Evolutionary conservation across 1,140 invertebrate genomes (phyloP).

Genomic region (Papilio glaucus): DNA sequence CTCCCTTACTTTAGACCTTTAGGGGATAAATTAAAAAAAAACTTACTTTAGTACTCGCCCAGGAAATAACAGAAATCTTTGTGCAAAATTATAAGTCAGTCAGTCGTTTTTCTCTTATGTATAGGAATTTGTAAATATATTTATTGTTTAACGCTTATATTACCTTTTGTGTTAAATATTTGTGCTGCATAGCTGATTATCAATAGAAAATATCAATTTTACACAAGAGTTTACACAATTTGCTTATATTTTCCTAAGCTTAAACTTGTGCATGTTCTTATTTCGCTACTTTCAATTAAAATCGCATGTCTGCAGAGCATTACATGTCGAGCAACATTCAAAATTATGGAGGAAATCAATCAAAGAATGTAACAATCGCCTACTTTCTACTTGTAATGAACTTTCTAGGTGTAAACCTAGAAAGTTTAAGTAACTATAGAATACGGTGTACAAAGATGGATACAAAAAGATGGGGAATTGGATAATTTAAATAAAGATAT

Average conservation of each 20-base stretch:
- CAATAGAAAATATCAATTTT: neutral
- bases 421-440: no score
- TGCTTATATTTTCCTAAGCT: neutral
- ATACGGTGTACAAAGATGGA: no score
- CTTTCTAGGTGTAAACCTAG: no score
- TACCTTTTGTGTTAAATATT: no score
- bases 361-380: constrained; percentile 12
- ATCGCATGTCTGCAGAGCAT: constrained; percentile 11
- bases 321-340: constrained; percentile 11
- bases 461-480: no score
- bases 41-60: no score
- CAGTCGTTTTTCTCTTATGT: neutral
- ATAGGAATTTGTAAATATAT: neutral
- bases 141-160: neutral
- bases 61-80: no score
- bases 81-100: no score
- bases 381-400: constrained; percentile 27
- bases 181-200: neutral
- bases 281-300: no score
- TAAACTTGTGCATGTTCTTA: constrained; percentile 5
- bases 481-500: no score
- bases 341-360: constrained; percentile 1
- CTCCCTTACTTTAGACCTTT: no score
- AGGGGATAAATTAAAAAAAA: no score
- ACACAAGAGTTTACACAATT: neutral